Evolutionary conservation across 2,888 invertebrate genomes (phyloP).

Genomic region (Ophion ellenae): DNA sequence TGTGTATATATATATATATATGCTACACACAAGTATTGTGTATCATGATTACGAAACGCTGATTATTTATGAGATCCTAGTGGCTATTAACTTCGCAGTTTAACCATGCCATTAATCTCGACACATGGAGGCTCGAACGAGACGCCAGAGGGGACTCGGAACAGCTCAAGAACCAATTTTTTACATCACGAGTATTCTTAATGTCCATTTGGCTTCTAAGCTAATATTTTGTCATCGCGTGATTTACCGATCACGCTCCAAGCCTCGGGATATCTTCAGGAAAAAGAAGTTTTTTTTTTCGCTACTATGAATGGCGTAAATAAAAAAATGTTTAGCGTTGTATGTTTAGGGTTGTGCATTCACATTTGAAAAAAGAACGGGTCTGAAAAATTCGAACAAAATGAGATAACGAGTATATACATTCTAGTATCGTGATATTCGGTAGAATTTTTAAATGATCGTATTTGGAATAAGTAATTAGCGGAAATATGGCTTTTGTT

Average conservation of each 20-base stretch:
- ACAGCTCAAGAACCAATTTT: slow-evolving; percentile 17
- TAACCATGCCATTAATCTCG: slow-evolving; percentile 60
- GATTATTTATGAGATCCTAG: slow-evolving; percentile 59
- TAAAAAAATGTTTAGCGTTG: neutral
- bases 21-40: neutral
- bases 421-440: too few species aligned
- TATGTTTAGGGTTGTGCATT: neutral
- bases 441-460: too few species aligned
- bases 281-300: neutral
- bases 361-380: neutral
- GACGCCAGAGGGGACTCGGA: slow-evolving; percentile 20
- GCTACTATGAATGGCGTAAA: neutral
- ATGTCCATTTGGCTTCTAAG: slow-evolving; percentile 39
- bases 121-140: slow-evolving; percentile 14
- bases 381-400: neutral
- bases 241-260: slow-evolving; percentile 35
- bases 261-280: neutral
- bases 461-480: too few species aligned
- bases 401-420: too few species aligned
- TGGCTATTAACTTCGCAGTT: slow-evolving; percentile 55
- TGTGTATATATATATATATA: neutral
- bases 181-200: slow-evolving; percentile 11
- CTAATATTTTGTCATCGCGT: slow-evolving; percentile 51
- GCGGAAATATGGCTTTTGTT: too few species aligned
- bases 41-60: slow-evolving; percentile 53